phyloP scores from a whole-genome alignment of 2,888 invertebrate species.

The Microctonus aethiopoides region DNA sequence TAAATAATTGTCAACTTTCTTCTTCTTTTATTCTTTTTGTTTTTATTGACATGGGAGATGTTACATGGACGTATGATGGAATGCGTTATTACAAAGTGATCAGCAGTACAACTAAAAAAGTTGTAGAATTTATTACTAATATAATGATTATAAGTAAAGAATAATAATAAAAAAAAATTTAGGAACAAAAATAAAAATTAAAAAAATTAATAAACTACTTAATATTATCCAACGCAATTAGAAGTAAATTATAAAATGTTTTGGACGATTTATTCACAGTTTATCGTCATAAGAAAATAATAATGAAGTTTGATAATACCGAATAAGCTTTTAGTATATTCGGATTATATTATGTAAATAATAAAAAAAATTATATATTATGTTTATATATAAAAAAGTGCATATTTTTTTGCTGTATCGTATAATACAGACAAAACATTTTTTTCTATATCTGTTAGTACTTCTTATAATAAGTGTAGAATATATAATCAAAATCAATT shows the following conservation, averaged over 20 bases:
- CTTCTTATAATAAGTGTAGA: no score
- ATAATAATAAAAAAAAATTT: slow-evolving; percentile 50
- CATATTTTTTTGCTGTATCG: slow-evolving; percentile 33
- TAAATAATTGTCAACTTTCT: slow-evolving; percentile 5
- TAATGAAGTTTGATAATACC: background rate
- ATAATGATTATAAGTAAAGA: slow-evolving; percentile 29
- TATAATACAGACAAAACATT: slow-evolving; percentile 19
- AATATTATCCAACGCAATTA: slow-evolving; percentile 21
- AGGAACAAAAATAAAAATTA: slow-evolving; percentile 47
- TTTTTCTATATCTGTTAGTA: no score
- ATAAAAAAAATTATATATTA: background rate
- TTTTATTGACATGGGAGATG: slow-evolving; percentile 60
- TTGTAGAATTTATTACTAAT: background rate
- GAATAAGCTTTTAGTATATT: background rate
- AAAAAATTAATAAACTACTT: slow-evolving; percentile 43
- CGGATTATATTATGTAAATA: background rate
- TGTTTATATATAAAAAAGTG: background rate
- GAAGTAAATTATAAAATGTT: slow-evolving; percentile 7
- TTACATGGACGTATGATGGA: slow-evolving; percentile 58
- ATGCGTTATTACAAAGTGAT: slow-evolving; percentile 51
- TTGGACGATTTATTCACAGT: slow-evolving; percentile 7
- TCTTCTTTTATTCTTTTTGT: slow-evolving; percentile 44
- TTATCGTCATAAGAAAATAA: background rate
- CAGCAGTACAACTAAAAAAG: slow-evolving; percentile 44
- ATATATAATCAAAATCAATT: slow-evolving; percentile 35